Evolutionary conservation across 2,113 vertebrate genomes (phyloP), one percentile per base, ranked within the genome.

Genomic region (Silurus asotus): DNA sequence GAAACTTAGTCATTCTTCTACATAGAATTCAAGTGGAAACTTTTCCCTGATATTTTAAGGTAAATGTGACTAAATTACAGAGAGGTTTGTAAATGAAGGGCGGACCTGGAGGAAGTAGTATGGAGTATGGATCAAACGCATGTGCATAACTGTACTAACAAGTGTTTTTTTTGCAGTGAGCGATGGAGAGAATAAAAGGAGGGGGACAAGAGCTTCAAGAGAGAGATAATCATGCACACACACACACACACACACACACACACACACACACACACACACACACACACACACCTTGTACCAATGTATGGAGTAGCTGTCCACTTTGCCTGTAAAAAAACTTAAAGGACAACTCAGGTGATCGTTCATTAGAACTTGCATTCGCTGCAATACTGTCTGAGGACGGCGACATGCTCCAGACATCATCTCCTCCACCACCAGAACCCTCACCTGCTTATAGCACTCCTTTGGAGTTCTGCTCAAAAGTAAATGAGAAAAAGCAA

Each of bases 221-320:
- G 37, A 2, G 37, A 37, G 37, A 1, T 37, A 37, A 37, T 2
- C 37, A 37, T 37, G 37, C 37, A 3, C 37, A 3, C 37, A 37
- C 37, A 37, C 37, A 37, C 55, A 56, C 55, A 56, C 55, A 56
- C 55, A 56, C 55, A 56, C 76, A 58, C n/a, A 28, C 51, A 56
- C 51, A 4, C 6, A 56, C 49, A 9, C 19, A 82, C 13, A 59
- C 25, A 9, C 19, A 82, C 13, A 59, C 25, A n/a, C n/a, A n/a
- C n/a, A 79, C 77, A 62, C 37, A 62, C 78, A 23, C 58, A 67
- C 97, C 95, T 94, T 97, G 92, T 93, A 95, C 97, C 97, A 99
- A 7, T 89, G 88, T 88, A 97, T 55, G 84, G 91, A 79, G 72
- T 90, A 92, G 0, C 91, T 87, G 17, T 91, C 85, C 19, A 94